Conservation (phyloP, 35 echinoderm and acorn worm genomes). For the Nesometra sesokonis region DNA sequence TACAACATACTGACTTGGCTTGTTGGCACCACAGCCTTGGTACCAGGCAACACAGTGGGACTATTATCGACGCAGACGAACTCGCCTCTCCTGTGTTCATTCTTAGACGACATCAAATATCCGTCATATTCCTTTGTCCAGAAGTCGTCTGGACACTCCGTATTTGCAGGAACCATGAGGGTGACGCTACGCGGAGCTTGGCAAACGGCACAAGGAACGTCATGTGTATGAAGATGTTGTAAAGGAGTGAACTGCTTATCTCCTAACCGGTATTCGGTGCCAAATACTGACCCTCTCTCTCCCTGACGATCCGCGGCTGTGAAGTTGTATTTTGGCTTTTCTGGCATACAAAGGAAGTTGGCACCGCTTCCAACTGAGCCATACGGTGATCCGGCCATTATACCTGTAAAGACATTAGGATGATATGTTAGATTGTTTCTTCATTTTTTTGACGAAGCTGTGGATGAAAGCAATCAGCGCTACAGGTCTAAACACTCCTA, state of each 20-base stretch:
- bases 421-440: no score
- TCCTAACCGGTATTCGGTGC: background rate
- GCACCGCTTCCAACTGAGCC: background rate
- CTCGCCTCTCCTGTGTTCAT: background rate
- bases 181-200: background rate
- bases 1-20: background rate
- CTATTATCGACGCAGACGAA: constrained; percentile 5
- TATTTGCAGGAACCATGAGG: background rate
- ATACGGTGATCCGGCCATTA: background rate
- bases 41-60: background rate
- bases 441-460: no score
- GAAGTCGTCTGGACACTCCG: background rate
- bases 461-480: no score
- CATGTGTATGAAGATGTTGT: background rate
- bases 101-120: background rate
- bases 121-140: constrained; percentile 9
- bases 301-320: background rate
- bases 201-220: constrained; percentile 4
- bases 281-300: background rate
- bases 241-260: background rate
- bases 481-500: no score
- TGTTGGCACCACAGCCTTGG: background rate
- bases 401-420: background rate
- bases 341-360: background rate
- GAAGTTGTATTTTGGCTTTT: background rate